A percentile compares a stretch with the other conserved stretches of the same genome.
Evolutionary conservation across 2,888 invertebrate genomes (phyloP).

Genomic region (Agrochola circellaris): DNA sequence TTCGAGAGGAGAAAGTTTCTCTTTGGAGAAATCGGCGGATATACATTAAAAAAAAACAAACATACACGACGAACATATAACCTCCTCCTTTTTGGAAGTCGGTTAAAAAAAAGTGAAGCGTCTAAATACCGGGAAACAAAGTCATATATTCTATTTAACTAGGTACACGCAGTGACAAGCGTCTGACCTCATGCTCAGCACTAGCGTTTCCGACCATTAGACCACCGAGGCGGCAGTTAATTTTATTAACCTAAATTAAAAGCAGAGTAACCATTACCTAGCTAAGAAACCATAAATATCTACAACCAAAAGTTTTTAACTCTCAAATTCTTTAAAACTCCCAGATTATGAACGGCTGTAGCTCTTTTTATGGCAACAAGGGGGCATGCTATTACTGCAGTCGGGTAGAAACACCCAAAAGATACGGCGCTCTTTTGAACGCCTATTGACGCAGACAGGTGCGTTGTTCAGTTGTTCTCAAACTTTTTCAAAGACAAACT

Average conservation of each 20-base stretch:
- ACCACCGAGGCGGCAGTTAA: neutral
- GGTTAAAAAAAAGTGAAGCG: too few species aligned
- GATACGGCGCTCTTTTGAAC: slow-evolving; percentile 74
- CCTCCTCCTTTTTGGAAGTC: too few species aligned
- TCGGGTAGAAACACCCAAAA: slow-evolving; percentile 59
- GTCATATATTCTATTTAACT: neutral
- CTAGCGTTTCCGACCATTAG: neutral
- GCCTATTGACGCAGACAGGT: slow-evolving; percentile 81
- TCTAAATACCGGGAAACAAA: too few species aligned
- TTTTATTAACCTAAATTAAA: neutral
- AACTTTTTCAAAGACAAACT: slow-evolving; percentile 87
- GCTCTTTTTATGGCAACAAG: slow-evolving; percentile 31
- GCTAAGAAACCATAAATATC: slow-evolving; percentile 6
- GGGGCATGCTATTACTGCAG: slow-evolving; percentile 28
- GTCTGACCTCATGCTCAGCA: neutral
- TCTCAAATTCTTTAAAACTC: slow-evolving; percentile 7
- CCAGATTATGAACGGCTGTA: slow-evolving; percentile 15
- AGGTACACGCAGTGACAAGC: neutral
- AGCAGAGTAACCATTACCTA: neutral
- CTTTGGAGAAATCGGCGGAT: too few species aligned
- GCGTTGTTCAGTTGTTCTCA: slow-evolving; percentile 71
- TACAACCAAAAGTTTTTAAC: neutral
- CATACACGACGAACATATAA: too few species aligned
- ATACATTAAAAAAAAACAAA: too few species aligned
- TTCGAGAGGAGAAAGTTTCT: too few species aligned